These are phyloP conservation scores for Dendroctonus valens DNA, from an alignment of 1,140 invertebrate genomes.

Conservation along the genomic window DNA sequence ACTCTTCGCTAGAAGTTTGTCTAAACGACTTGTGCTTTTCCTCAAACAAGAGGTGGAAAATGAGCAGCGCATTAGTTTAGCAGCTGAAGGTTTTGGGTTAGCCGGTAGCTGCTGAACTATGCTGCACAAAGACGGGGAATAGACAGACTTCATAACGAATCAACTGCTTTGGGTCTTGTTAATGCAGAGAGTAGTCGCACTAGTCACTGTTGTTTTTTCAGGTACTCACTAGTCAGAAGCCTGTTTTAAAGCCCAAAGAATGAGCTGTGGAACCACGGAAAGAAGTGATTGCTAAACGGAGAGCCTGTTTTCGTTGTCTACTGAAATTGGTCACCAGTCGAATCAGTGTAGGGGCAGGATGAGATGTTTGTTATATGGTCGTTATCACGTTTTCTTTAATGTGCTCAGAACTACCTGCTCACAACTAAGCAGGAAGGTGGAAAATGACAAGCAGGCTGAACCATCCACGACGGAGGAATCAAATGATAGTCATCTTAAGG, in stretches of 20 bases:
- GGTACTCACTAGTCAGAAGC: neutral
- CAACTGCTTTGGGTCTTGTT: constrained; percentile 1
- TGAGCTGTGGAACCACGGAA: neutral
- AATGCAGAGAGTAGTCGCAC: neutral
- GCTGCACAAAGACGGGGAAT: neutral
- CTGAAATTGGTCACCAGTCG: neutral
- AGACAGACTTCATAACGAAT: neutral
- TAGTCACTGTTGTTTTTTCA: neutral
- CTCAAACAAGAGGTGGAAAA: constrained; percentile 14
- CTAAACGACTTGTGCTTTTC: constrained; percentile 8
- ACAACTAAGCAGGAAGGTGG: neutral
- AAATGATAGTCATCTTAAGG: too few relatives aligned
- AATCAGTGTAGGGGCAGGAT: neutral
- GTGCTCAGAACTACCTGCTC: neutral
- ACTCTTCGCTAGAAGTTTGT: neutral
- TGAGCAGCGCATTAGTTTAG: constrained; percentile 8
- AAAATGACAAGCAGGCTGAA: neutral
- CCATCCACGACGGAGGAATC: too few relatives aligned
- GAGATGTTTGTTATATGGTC: neutral
- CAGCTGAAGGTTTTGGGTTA: constrained; percentile 10
- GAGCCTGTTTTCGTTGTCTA: neutral
- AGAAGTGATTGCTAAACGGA: neutral
- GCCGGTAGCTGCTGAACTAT: constrained; percentile 3
- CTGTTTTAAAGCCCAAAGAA: constrained; percentile 7
- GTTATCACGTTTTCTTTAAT: neutral